These are phyloP conservation scores for Pogonocichla stellata DNA, from an alignment of 2,113 vertebrate species.

Conservation along the genomic window DNA sequence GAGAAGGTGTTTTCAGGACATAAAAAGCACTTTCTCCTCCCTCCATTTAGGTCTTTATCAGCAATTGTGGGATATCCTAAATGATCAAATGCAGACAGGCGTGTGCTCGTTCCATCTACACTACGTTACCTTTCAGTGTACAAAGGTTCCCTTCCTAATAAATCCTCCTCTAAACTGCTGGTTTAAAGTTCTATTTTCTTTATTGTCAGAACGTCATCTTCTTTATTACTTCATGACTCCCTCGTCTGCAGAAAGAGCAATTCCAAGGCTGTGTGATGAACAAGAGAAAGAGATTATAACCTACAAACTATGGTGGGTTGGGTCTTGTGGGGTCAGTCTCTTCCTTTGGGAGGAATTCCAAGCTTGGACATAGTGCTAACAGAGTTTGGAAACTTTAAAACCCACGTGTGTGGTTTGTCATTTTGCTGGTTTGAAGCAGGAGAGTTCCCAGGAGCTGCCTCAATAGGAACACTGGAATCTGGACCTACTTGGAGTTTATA, in stretches of 20 bases:
- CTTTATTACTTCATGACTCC: not conserved
- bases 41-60: not conserved
- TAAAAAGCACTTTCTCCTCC: not conserved
- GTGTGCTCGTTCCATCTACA: not conserved
- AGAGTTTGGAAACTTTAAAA: not conserved
- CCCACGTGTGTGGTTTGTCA: not conserved
- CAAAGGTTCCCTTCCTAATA: not conserved
- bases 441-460: not conserved
- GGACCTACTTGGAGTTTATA: not conserved
- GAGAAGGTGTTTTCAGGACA: not conserved
- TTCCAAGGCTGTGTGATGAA: not conserved
- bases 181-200: not conserved
- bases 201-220: not conserved
- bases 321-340: rapidly evolving
- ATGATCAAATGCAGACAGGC: not conserved
- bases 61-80: not conserved
- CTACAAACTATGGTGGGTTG: not conserved
- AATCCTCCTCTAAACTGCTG: not conserved
- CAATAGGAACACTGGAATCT: not conserved
- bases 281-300: not conserved
- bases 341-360: not conserved
- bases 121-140: rapidly evolving
- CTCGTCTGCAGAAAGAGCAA: not conserved
- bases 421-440: not conserved
- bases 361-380: not conserved